Evolutionary conservation across 2,113 vertebrate species (phyloP).

Genomic region (Xiphophorus couchianus): DNA sequence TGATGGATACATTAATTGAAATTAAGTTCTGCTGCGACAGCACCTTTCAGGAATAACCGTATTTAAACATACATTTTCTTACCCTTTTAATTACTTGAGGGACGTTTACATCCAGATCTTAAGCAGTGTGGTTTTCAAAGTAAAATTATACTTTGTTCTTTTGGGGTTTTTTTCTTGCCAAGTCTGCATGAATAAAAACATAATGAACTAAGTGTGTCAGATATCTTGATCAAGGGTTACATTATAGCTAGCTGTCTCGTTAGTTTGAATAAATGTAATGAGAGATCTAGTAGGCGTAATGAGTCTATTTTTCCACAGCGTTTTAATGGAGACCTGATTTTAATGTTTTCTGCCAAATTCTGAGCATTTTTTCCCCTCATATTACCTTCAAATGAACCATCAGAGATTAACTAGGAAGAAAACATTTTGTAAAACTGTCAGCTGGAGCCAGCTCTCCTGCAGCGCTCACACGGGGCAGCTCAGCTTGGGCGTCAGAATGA

Average conservation of each 20-base stretch:
- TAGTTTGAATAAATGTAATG: neutral
- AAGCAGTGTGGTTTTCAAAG: slow-evolving; percentile 9
- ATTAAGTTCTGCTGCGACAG: slow-evolving; percentile 27
- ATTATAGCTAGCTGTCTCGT: slow-evolving; percentile 1
- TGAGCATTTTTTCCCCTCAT: slow-evolving; percentile 24
- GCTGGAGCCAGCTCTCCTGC: slow-evolving; percentile 48
- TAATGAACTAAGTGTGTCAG: neutral
- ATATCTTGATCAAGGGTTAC: slow-evolving; percentile 15
- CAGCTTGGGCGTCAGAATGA: slow-evolving; percentile 41
- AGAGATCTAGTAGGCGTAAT: neutral
- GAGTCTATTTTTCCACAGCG: neutral
- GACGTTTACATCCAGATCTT: slow-evolving; percentile 32
- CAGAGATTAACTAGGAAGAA: slow-evolving; percentile 42
- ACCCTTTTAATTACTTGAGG: slow-evolving; percentile 16
- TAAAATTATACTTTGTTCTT: neutral
- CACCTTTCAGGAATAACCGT: slow-evolving; percentile 14
- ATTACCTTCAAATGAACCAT: slow-evolving; percentile 54
- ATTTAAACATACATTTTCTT: slow-evolving; percentile 1
- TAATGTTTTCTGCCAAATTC: slow-evolving; percentile 10
- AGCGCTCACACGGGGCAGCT: slow-evolving; percentile 46
- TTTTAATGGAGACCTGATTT: slow-evolving; percentile 24
- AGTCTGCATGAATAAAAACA: slow-evolving; percentile 1
- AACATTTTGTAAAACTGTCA: slow-evolving; percentile 43
- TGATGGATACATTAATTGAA: slow-evolving; percentile 59
- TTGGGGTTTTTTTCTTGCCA: neutral